Evolutionary conservation across 2,797 vertebrate species (phyloP).

Genomic region (Nothura maculosa): DNA sequence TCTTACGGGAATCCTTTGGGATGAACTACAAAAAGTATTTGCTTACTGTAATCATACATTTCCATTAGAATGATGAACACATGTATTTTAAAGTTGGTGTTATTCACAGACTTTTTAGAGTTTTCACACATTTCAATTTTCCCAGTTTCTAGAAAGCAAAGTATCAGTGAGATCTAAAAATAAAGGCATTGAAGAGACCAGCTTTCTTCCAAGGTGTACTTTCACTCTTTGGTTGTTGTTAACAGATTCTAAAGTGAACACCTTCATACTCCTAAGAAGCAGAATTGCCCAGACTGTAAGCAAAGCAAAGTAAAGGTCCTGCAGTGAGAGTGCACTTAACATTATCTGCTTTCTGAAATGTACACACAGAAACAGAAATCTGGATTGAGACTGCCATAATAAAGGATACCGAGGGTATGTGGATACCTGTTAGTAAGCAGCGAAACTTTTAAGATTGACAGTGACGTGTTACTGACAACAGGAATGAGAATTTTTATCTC

Average conservation of each 20-base stretch:
- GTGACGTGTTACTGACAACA: constrained; percentile 32
- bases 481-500: constrained; percentile 51
- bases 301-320: background rate
- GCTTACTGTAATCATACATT: background rate
- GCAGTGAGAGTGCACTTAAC: background rate
- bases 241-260: background rate
- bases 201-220: background rate
- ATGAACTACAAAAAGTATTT: background rate
- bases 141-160: background rate
- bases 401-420: background rate
- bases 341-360: background rate
- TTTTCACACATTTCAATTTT: background rate
- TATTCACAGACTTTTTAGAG: background rate
- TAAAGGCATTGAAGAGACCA: background rate
- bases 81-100: background rate
- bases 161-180: background rate
- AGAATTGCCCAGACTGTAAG: background rate
- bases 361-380: background rate
- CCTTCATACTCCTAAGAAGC: background rate
- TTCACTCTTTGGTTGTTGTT: background rate
- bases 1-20: background rate
- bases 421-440: background rate
- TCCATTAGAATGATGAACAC: background rate
- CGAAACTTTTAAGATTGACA: constrained; percentile 37
- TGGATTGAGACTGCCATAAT: background rate